Percentiles rank a stretch among this genome's conserved stretches.
phyloP scores from a whole-genome alignment of 1,140 invertebrate species.

The Sminthurides bifidus region DNA sequence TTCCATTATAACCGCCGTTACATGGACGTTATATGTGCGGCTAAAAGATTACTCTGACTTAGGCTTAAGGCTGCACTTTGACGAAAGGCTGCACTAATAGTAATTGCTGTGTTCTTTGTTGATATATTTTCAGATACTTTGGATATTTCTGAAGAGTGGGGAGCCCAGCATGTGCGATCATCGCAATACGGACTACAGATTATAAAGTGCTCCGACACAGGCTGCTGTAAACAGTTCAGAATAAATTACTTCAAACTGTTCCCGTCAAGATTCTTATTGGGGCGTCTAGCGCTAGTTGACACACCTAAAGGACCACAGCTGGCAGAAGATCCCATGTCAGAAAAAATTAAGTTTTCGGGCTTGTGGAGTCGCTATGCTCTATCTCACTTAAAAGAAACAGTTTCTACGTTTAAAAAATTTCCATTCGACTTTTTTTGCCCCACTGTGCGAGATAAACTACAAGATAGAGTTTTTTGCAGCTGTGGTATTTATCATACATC shows the following conservation, averaged over 20 bases:
- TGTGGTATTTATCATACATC: neutral
- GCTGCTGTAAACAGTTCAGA: slow-evolving; percentile 1
- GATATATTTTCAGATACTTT: too few species aligned
- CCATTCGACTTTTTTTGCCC: slow-evolving; percentile 13
- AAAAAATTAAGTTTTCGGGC: neutral
- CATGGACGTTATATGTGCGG: too few species aligned
- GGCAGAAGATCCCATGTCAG: neutral
- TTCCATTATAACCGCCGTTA: too few species aligned
- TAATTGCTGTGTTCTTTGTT: too few species aligned
- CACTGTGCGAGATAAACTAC: neutral
- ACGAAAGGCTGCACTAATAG: too few species aligned
- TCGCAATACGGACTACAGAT: slow-evolving; percentile 9
- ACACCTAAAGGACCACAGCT: neutral
- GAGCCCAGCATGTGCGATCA: neutral
- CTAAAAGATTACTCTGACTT: too few species aligned
- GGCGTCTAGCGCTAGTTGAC: neutral
- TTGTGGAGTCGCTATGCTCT: neutral
- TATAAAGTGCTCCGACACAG: slow-evolving; percentile 4
- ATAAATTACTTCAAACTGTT: neutral
- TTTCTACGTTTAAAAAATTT: neutral
- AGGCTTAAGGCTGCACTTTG: too few species aligned
- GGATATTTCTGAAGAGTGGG: neutral
- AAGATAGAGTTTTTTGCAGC: neutral
- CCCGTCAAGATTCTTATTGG: neutral
- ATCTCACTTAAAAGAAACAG: neutral